Evolutionary conservation across 2,888 invertebrate species (phyloP).

Genomic region (Cancer borealis): DNA sequence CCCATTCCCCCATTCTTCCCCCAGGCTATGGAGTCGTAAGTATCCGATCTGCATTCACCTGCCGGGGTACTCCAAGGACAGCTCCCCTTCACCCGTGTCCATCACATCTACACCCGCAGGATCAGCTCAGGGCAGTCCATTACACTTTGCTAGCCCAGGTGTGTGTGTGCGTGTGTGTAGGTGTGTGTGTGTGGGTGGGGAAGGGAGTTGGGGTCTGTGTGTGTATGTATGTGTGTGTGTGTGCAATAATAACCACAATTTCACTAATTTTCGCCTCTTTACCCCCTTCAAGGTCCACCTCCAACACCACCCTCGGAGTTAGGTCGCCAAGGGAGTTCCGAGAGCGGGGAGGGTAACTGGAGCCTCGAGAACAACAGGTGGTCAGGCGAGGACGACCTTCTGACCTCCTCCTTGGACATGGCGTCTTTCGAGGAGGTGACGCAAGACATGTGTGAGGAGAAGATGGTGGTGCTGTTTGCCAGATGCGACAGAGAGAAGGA

Average conservation of each 20-base stretch:
- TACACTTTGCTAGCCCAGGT: slow-evolving; percentile 55
- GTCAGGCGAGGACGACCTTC: slow-evolving; percentile 66
- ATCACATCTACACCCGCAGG: slow-evolving; percentile 57
- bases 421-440: slow-evolving; percentile 74
- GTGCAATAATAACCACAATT: neutral
- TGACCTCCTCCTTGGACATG: slow-evolving; percentile 70
- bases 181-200: neutral
- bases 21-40: slow-evolving; percentile 92
- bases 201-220: neutral
- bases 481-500: slow-evolving; percentile 94
- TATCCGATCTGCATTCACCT: slow-evolving; percentile 91
- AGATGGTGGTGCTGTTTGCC: slow-evolving; percentile 85
- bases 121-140: slow-evolving; percentile 66
- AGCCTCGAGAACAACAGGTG: slow-evolving; percentile 69
- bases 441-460: slow-evolving; percentile 77
- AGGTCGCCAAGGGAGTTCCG: slow-evolving; percentile 68
- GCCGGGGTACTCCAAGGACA: slow-evolving; percentile 36
- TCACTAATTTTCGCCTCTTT: neutral
- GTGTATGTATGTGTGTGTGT: neutral
- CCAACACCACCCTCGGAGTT: slow-evolving; percentile 18
- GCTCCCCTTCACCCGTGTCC: slow-evolving; percentile 69
- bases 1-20: slow-evolving; percentile 63
- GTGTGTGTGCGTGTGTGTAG: neutral
- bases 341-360: slow-evolving; percentile 72
- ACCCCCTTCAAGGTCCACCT: neutral